Evolutionary conservation across 2,797 vertebrate species (phyloP).

Genomic region (Coregonus ussuriensis): DNA sequence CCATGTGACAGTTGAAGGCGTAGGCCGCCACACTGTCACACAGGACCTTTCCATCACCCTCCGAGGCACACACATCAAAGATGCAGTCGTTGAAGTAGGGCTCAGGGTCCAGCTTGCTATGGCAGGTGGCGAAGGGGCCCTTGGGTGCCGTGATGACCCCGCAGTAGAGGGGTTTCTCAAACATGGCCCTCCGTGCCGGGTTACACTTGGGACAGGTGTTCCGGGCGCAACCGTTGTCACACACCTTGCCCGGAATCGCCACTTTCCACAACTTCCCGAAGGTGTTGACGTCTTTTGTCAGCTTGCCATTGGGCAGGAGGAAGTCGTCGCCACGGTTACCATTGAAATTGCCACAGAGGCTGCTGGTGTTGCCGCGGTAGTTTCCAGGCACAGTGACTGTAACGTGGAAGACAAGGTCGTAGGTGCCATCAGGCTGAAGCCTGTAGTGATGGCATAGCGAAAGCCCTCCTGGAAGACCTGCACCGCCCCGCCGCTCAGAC

Average conservation of each 20-base stretch:
- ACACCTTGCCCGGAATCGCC: constrained; percentile 50
- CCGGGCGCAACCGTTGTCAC: constrained; percentile 64
- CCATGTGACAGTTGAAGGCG: constrained; percentile 37
- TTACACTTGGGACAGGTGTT: constrained; percentile 55
- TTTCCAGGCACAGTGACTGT: constrained; percentile 67
- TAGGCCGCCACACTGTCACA: constrained; percentile 67
- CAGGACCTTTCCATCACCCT: constrained; percentile 61
- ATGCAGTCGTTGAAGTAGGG: constrained; percentile 73
- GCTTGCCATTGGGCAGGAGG: constrained; percentile 59
- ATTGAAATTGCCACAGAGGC: constrained; percentile 78
- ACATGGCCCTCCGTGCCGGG: constrained; percentile 47
- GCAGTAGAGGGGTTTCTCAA: constrained; percentile 61
- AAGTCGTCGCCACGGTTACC: constrained; percentile 65
- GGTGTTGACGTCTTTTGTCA: constrained; percentile 62
- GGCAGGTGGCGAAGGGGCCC: constrained; percentile 66
- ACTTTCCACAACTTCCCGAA: constrained; percentile 51
- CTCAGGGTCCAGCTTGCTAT: constrained; percentile 56
- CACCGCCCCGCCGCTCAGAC: constrained; percentile 49
- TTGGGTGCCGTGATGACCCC: constrained; percentile 63
- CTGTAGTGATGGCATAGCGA: constrained; percentile 56
- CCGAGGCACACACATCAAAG: constrained; percentile 65
- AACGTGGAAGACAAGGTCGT: constrained; percentile 68
- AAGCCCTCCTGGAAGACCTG: constrained; percentile 52
- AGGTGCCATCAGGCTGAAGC: constrained; percentile 73
- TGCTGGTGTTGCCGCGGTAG: constrained; percentile 66